Conservation (phyloP, 2,888 invertebrate species). For the Diaphora mendica region DNA sequence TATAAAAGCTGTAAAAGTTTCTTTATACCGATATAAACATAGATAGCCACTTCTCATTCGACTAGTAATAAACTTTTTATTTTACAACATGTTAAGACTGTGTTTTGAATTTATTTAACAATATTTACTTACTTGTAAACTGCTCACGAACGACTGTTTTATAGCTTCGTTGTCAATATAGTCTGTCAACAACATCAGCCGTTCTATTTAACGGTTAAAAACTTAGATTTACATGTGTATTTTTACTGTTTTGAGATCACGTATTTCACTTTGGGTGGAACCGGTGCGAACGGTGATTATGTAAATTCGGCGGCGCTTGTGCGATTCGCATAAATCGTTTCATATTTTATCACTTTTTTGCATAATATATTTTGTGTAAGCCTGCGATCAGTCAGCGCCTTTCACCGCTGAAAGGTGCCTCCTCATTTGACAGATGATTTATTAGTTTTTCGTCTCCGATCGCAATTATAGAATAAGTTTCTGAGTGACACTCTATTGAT, state of each 20-base stretch:
- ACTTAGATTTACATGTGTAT: slow-evolving; percentile 40
- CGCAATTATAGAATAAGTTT: slow-evolving; percentile 43
- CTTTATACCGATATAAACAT: slow-evolving; percentile 50
- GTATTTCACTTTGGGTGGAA: slow-evolving; percentile 74
- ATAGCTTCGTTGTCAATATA: background rate
- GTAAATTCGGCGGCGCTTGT: slow-evolving; percentile 71
- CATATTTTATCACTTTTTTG: slow-evolving; percentile 79
- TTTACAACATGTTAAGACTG: slow-evolving; percentile 48
- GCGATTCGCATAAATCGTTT: slow-evolving; percentile 80
- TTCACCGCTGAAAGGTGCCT: slow-evolving; percentile 60
- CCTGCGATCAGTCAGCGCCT: slow-evolving; percentile 72
- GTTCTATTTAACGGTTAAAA: slow-evolving; percentile 33
- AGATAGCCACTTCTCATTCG: slow-evolving; percentile 44
- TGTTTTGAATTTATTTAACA: slow-evolving; percentile 39
- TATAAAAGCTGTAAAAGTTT: slow-evolving; percentile 43
- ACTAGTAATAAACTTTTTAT: slow-evolving; percentile 50
- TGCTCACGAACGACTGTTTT: slow-evolving; percentile 2
- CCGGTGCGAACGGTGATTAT: slow-evolving; percentile 74
- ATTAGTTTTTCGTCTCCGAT: slow-evolving; percentile 52
- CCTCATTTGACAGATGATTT: slow-evolving; percentile 68
- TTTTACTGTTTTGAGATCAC: slow-evolving; percentile 70
- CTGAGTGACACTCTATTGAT: slow-evolving; percentile 25
- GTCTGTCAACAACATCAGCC: background rate
- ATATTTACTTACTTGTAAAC: slow-evolving; percentile 21
- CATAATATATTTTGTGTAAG: slow-evolving; percentile 76